Evolutionary conservation across 2,888 invertebrate species (phyloP), one percentile per base, ranked within the genome.

Genomic region (Microctonus brassicae): DNA sequence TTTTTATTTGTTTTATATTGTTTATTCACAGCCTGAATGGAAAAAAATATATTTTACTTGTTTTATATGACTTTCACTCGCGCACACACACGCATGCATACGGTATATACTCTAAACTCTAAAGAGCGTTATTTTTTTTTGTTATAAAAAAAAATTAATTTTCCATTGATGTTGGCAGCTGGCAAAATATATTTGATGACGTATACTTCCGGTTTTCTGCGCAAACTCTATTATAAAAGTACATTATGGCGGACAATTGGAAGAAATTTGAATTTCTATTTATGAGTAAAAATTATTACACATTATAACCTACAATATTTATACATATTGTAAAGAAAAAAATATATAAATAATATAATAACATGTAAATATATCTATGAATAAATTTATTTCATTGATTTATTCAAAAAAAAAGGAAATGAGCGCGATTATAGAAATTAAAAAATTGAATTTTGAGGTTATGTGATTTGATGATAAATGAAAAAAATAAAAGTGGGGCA

Each of bases 131-230:
- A 77, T 76, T 57, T n/a, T 57, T n/a, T n/a, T n/a, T n/a, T n/a
- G n/a, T n/a, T n/a, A n/a, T n/a, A n/a, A 34, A 33, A 69, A 81
- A 78, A 82, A 82, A 78, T 76, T 77, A 73, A 82, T 80, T 81
- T 78, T 78, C 75, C 80, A 80, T 79, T n/a, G n/a, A n/a, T 76
- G 83, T 81, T 84, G 83, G 83, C 82, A 84, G 84, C 83, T 86
- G 84, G 84, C 83, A 82, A n/a, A n/a, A 47, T 47, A n/a, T 17
- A 17, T 17, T 17, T 84, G 86, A 81, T 86, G 86, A 86, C 86
- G 86, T 86, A 82, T 84, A 86, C 85, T 85, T 86, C 86, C 86
- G 84, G 65, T 47, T 47, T 2, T 47, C 5, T 17, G 20, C 47
- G 47, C 47, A 47, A 47, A 4, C n/a, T 47, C 17, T 20, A n/a